A percentile compares a stretch with the other conserved stretches of the same genome.
Evolutionary conservation across 2,888 invertebrate species (phyloP).

Genomic region (Acanthosepion lycidas): DNA sequence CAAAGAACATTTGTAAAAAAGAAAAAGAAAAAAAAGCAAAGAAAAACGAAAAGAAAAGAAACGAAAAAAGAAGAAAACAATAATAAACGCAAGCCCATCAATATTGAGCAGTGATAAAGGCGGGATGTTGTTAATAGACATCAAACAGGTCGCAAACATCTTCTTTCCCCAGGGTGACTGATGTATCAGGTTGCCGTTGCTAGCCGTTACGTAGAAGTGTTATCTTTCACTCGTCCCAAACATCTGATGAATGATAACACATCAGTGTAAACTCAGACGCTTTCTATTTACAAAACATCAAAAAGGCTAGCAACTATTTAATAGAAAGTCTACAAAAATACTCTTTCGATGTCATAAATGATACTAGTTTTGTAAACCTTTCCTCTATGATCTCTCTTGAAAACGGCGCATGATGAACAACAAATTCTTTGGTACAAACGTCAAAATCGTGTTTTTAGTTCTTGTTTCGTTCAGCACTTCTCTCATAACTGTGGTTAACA

Average conservation of each 20-base stretch:
- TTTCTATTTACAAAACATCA: neutral
- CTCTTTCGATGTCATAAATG: too few relatives aligned
- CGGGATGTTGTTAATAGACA: constrained; percentile 33
- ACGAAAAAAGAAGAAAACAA: neutral
- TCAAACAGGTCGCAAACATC: neutral
- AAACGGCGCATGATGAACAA: too few relatives aligned
- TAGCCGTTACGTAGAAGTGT: neutral
- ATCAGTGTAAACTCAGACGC: constrained; percentile 33
- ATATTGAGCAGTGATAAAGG: constrained; percentile 14
- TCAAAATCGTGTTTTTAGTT: too few relatives aligned
- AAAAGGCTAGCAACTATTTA: constrained; percentile 2
- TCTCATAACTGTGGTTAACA: too few relatives aligned
- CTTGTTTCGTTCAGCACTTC: too few relatives aligned
- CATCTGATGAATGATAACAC: constrained; percentile 14
- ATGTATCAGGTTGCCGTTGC: neutral
- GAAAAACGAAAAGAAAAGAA: neutral
- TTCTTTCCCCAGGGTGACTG: neutral
- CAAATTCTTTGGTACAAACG: too few relatives aligned
- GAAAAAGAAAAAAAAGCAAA: neutral
- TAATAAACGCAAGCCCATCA: neutral
- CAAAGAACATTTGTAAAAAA: neutral
- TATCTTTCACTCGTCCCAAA: neutral
- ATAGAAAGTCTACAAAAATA: constrained; percentile 1
- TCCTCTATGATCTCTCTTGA: too few relatives aligned
- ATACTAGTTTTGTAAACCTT: too few relatives aligned